Evolutionary conservation across 2,888 invertebrate genomes (phyloP).

Genomic region (Tolmerus cingulatus): DNA sequence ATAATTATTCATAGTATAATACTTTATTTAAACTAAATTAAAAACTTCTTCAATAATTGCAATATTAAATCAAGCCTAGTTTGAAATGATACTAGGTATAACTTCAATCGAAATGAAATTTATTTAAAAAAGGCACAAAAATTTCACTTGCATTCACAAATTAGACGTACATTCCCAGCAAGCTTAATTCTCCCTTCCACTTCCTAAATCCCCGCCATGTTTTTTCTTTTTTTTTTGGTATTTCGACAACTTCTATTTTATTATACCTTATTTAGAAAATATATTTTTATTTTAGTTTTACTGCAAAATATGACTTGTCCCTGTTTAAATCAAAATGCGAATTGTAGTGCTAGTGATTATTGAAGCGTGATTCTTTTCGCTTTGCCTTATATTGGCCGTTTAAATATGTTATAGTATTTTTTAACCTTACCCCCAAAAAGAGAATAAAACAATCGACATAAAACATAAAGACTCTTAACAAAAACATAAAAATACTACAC

Average conservation of each 20-base stretch:
- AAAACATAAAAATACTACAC: background rate
- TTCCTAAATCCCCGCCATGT: background rate
- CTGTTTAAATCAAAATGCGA: conserved; percentile 38
- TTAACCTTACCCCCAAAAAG: background rate
- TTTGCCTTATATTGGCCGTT: conserved; percentile 36
- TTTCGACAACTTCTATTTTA: background rate
- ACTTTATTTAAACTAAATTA: background rate
- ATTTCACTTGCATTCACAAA: background rate
- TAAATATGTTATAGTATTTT: conserved; percentile 23
- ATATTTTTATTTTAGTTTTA: conserved; percentile 1
- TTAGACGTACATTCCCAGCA: background rate
- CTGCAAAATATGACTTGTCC: conserved; percentile 42
- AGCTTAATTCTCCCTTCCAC: background rate
- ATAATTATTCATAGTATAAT: background rate
- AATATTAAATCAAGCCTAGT: background rate
- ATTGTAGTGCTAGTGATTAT: conserved; percentile 55
- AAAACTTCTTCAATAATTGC: no score
- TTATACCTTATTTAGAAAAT: background rate
- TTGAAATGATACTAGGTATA: background rate
- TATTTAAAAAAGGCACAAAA: no score
- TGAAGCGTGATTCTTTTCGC: conserved; percentile 48
- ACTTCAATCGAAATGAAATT: no score
- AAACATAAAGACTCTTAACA: background rate
- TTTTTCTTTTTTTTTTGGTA: background rate
- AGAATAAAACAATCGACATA: background rate